A percentile compares a stretch with the other conserved stretches of the same genome.
phyloP scores from a whole-genome alignment of 2,797 vertebrate genomes.

The Micrastur ruficollis region DNA sequence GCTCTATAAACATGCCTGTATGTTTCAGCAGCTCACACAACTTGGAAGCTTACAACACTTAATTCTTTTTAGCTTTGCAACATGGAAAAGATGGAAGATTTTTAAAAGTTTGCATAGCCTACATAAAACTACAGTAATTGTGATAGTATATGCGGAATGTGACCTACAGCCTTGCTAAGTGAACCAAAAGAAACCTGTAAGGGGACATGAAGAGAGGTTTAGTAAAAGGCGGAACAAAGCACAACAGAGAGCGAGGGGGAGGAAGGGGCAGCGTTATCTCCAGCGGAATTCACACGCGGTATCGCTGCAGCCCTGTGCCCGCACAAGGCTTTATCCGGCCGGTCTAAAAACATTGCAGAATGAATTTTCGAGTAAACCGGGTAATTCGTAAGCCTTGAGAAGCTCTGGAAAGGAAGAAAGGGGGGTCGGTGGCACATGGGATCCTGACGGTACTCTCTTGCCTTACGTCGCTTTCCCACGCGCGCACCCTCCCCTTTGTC shows the following conservation, averaged over 20 bases:
- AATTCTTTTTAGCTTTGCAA: background rate
- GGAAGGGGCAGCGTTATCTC: background rate
- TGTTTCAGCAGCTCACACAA: background rate
- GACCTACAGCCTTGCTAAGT: background rate
- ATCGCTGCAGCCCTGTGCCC: background rate
- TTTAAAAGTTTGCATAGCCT: background rate
- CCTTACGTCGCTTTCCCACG: too few species aligned
- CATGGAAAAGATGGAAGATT: background rate
- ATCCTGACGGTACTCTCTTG: fast-evolving
- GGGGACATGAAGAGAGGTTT: fast-evolving
- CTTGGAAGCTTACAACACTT: too few species aligned
- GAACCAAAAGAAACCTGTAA: too few species aligned
- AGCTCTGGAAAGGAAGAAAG: background rate
- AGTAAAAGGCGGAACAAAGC: too few species aligned
- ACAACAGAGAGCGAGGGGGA: fast-evolving
- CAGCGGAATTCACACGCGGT: fast-evolving
- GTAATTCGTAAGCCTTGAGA: background rate
- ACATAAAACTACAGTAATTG: too few species aligned
- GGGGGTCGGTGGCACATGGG: fast-evolving
- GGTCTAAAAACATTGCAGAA: fast-evolving
- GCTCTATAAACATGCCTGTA: fast-evolving
- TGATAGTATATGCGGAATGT: fast-evolving
- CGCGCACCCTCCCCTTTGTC: fast-evolving
- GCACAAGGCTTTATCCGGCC: background rate
- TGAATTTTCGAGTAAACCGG: background rate